Conservation (phyloP, 2,888 invertebrate species). For the Gandaritis pyraliata region DNA sequence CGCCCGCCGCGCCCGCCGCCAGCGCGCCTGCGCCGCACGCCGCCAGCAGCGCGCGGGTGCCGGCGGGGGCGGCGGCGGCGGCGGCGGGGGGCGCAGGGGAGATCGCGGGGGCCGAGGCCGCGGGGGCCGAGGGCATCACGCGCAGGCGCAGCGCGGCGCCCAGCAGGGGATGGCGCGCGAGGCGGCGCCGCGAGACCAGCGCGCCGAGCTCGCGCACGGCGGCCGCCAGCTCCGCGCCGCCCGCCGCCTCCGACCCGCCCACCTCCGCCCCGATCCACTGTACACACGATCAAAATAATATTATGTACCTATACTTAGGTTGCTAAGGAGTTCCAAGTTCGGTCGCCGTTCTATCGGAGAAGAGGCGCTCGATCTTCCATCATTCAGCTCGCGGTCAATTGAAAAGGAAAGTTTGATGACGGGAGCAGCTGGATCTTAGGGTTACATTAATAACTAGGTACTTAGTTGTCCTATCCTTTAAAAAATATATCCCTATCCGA, state of each 20-base stretch:
- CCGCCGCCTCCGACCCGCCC: constrained; percentile 54
- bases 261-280: constrained; percentile 77
- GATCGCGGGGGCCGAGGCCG: constrained; percentile 43
- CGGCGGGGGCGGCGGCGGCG: constrained; percentile 58
- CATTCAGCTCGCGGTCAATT: no score
- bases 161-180: constrained; percentile 69
- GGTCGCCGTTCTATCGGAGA: no score
- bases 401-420: no score
- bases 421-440: no score
- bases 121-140: constrained; percentile 53
- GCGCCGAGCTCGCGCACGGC: constrained; percentile 72
- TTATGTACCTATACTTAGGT: no score
- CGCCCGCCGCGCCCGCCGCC: constrained; percentile 43
- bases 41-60: constrained; percentile 47
- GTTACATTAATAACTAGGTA: no score
- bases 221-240: constrained; percentile 57
- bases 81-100: constrained; percentile 62
- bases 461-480: no score
- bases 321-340: no score
- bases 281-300: no score
- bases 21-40: constrained; percentile 51
- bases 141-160: constrained; percentile 72
- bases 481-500: no score
- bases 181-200: constrained; percentile 70
- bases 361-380: no score